phyloP scores from a whole-genome alignment of 2,113 vertebrate species.

The Marcusenius ussheri region DNA sequence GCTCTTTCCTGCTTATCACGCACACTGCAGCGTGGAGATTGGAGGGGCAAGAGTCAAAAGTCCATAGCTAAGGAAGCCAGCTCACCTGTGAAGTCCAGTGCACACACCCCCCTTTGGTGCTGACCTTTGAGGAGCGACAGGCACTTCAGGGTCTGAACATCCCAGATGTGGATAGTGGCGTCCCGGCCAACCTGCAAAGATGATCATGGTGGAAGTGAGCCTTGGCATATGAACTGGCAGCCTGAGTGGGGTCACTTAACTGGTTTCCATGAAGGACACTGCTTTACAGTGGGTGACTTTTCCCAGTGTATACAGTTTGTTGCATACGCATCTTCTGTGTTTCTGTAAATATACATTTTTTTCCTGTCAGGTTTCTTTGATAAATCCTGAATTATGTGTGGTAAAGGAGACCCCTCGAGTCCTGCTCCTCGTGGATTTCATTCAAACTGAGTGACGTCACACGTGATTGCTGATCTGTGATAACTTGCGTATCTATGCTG shows the following conservation, averaged over 20 bases:
- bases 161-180: constrained; percentile 89
- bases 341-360: not conserved
- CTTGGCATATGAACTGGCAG: not conserved
- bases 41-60: not conserved
- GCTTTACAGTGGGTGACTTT: not conserved
- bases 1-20: not conserved
- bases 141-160: constrained; percentile 86
- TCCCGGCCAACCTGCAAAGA: constrained; percentile 81
- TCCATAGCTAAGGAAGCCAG: not conserved
- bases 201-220: not conserved
- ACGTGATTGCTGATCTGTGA: not conserved
- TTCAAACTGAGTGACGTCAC: not conserved
- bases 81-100: constrained; percentile 88
- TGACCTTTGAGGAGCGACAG: constrained; percentile 84
- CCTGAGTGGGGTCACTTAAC: not conserved
- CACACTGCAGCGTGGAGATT: not conserved
- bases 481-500: not conserved
- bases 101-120: constrained; percentile 83
- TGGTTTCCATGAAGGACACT: not conserved
- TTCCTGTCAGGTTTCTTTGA: not conserved
- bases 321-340: not conserved
- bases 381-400: not conserved
- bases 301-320: not conserved
- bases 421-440: not conserved
- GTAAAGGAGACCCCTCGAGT: not conserved